Conservation (phyloP, 2,113 vertebrate species). For the Erinaceus europaeus region DNA sequence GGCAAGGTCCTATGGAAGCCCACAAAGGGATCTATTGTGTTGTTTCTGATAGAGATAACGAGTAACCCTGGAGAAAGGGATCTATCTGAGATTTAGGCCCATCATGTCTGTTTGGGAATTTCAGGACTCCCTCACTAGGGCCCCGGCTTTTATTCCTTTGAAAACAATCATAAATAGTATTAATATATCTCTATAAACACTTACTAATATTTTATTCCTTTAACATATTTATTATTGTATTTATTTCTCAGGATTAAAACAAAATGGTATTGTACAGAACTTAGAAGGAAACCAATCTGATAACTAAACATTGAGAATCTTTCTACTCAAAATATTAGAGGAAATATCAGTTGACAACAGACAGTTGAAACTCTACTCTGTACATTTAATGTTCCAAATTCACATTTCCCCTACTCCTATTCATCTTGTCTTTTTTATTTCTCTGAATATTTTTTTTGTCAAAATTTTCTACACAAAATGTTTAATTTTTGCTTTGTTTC, state of each 20-base stretch:
- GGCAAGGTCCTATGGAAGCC: too few species aligned
- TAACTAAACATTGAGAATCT: neutral
- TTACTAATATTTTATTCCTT: slow-evolving; percentile 18
- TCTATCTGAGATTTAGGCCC: too few species aligned
- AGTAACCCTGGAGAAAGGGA: too few species aligned
- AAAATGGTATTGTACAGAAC: neutral
- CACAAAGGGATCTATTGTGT: too few species aligned
- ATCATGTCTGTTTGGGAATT: too few species aligned
- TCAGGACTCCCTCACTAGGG: too few species aligned
- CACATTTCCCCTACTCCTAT: neutral
- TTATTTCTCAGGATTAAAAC: neutral
- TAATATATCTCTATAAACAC: too few species aligned
- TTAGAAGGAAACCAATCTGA: neutral
- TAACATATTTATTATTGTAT: neutral
- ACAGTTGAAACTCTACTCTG: neutral
- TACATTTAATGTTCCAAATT: neutral
- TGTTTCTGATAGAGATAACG: too few species aligned
- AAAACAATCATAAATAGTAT: too few species aligned
- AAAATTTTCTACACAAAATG: neutral
- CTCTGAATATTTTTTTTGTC: neutral
- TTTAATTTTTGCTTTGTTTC: neutral
- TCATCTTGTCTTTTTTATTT: neutral
- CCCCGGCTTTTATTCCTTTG: too few species aligned
- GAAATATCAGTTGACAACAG: neutral
- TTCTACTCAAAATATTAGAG: neutral